phyloP scores from a whole-genome alignment of 1,140 invertebrate genomes.

The Frieseomelitta varia region DNA sequence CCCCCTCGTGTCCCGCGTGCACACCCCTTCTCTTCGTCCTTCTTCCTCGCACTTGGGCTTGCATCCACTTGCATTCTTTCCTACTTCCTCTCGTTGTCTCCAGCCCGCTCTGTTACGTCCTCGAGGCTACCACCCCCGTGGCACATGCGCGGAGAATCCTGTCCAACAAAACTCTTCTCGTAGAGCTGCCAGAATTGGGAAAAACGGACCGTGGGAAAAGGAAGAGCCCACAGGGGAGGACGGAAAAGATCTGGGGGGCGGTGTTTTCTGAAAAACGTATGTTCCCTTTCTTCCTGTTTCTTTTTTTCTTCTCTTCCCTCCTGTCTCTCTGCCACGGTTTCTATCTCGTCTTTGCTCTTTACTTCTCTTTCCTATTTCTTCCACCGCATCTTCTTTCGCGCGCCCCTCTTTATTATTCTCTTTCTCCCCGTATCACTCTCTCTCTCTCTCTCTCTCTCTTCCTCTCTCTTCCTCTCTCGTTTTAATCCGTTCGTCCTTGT shows the following conservation, averaged over 20 bases:
- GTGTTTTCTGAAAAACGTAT: conserved; percentile 56
- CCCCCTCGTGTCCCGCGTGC: conserved; percentile 12
- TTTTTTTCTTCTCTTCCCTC: neutral
- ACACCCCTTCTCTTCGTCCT: conserved; percentile 33
- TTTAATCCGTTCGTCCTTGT: too few relatives aligned
- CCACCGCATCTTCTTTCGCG: neutral
- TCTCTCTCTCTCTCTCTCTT: neutral
- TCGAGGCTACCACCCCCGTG: conserved; percentile 41
- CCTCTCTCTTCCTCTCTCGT: too few relatives aligned
- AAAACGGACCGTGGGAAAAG: conserved; percentile 55
- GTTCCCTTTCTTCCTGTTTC: neutral
- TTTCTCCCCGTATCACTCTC: neutral
- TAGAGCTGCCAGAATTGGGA: conserved; percentile 43
- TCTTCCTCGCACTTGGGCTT: neutral
- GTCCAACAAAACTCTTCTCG: conserved; percentile 26
- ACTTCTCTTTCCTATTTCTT: neutral
- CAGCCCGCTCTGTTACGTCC: conserved; percentile 34
- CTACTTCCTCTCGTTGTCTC: conserved; percentile 25
- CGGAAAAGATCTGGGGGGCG: conserved; percentile 23
- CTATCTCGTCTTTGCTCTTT: neutral
- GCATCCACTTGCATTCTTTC: conserved; percentile 32
- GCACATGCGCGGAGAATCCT: conserved; percentile 41
- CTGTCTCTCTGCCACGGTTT: neutral
- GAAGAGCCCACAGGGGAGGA: conserved; percentile 24
- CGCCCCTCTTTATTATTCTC: neutral